These are phyloP conservation scores for Puntigrus tetrazona DNA, from an alignment of 2,113 vertebrate genomes.

Conservation along the genomic window DNA sequence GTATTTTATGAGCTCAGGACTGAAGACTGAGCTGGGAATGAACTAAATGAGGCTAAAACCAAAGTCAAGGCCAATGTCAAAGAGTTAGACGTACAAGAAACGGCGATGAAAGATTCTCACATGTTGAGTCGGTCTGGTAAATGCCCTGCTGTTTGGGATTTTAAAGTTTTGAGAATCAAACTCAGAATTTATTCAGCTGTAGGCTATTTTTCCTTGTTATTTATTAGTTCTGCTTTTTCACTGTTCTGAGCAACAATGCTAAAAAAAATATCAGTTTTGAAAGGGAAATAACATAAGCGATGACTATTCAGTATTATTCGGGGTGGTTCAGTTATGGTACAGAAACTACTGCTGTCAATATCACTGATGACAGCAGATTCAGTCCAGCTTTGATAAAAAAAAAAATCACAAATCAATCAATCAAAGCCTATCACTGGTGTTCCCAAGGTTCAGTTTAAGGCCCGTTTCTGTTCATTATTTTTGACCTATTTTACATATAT, in stretches of 20 bases:
- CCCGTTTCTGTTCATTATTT: not conserved
- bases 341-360: not conserved
- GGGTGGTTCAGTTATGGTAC: too few relatives aligned
- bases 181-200: too few relatives aligned
- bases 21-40: conserved; percentile 35
- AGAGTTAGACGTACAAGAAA: conserved; percentile 15
- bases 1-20: conserved; percentile 27
- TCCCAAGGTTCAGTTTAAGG: not conserved
- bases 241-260: too few relatives aligned
- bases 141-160: not conserved
- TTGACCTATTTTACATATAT: not conserved
- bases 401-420: not conserved
- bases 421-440: not conserved
- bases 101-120: not conserved
- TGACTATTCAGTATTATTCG: too few relatives aligned
- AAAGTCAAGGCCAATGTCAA: conserved; percentile 60
- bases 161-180: too few relatives aligned
- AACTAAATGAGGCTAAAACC: conserved; percentile 54
- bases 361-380: not conserved
- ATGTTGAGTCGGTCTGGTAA: not conserved
- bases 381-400: not conserved
- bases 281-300: too few relatives aligned
- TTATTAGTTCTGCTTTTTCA: not conserved
- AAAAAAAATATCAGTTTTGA: too few relatives aligned
- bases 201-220: too few relatives aligned